Evolutionary conservation across 2,113 vertebrate species (phyloP), one percentile per base, ranked within the genome.

Genomic region (Sturnira hondurensis): DNA sequence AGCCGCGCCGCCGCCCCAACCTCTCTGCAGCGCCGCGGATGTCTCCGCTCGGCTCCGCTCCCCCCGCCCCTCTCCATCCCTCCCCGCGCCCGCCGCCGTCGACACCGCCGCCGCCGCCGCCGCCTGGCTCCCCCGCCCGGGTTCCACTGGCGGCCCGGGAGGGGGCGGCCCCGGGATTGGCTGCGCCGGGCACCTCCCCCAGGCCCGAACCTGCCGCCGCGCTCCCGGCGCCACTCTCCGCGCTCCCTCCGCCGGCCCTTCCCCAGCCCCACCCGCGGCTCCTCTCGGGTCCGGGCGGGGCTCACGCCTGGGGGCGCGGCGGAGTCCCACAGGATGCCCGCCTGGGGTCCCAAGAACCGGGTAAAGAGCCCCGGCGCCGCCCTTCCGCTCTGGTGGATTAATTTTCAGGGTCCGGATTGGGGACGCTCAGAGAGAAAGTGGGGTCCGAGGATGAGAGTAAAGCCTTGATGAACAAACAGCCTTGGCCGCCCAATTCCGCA

Each of bases 1-100:
- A 96, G 92, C 91, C 96, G 94, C 94, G 97, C 97, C 97, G 97
- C 97, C 97, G 97, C 97, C 97, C 97, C 97, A 96, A 89, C 95
- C 93, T 95, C 95, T 97, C 97, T 97, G 97, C 97, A 97, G 97
- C 97, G 94, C 97, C 97, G 96, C 96, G 96, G 97, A 96, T 86
- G 97, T 97, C 97, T 97, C 97, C 93, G 95, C 96, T 92, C 97
- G 85, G 95, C 95, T 93, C 97, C 96, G 95, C 96, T 97, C 71
- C 97, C 95, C 91, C 96, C 94, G 28, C 94, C 97, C 95, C 93
- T 97, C 94, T 93, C 97, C 97, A 96, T 97, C 97, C 97, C 97
- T 96, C 94, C 97, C 97, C 95, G 83, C 97, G 67, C 96, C 96
- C 47, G 95, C 96, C 90, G 73, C 95, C 82, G 97, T 22, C 90